Conservation (phyloP, 2,797 vertebrate species). For the Smutsia gigantea region DNA sequence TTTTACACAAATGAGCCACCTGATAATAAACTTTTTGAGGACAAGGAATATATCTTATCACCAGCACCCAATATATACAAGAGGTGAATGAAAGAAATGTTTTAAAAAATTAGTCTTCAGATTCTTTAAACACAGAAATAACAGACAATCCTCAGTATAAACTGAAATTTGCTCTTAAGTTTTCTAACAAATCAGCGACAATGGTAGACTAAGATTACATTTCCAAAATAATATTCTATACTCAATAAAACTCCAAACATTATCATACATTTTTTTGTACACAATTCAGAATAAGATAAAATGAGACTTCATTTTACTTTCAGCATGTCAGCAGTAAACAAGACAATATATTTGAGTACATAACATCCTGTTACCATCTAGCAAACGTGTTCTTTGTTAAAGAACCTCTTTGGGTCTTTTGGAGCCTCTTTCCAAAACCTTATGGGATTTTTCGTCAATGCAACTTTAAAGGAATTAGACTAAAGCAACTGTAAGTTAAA, state of each 20-base stretch:
- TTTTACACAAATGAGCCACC: background rate
- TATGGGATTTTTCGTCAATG: background rate
- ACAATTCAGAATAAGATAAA: slow-evolving; percentile 31
- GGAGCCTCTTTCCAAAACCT: background rate
- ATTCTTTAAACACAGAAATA: background rate
- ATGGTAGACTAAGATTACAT: background rate
- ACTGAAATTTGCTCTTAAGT: background rate
- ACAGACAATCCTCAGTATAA: background rate
- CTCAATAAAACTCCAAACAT: background rate
- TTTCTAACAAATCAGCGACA: slow-evolving; percentile 49
- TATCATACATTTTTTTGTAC: background rate
- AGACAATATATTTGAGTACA: background rate
- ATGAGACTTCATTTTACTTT: background rate
- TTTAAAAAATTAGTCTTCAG: background rate
- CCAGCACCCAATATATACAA: background rate
- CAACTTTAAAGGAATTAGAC: background rate
- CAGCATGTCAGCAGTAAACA: slow-evolving; percentile 26
- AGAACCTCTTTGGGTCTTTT: too few species aligned
- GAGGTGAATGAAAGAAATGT: background rate
- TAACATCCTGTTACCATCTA: background rate
- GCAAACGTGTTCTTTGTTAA: background rate
- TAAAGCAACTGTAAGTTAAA: background rate
- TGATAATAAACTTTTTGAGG: background rate
- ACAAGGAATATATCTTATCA: background rate
- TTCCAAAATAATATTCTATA: slow-evolving; percentile 27